Percentiles rank a stretch among this genome's conserved stretches.
Conservation (phyloP, 1,140 invertebrate species). For the Trachymyrmex septentrionalis region DNA sequence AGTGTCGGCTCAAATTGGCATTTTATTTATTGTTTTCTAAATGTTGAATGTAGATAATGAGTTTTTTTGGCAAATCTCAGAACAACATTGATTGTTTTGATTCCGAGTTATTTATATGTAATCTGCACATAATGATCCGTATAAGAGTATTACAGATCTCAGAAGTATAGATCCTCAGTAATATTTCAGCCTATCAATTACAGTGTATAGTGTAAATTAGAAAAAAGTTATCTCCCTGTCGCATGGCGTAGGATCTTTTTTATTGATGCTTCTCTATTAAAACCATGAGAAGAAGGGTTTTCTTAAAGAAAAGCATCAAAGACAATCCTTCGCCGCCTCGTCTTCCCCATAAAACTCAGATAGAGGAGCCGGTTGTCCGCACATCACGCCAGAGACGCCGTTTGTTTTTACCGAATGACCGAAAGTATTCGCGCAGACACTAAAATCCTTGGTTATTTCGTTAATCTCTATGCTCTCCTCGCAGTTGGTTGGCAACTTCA, state of each 20-base stretch:
- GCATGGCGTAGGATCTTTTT: conserved; percentile 21
- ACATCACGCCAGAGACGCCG: conserved; percentile 71
- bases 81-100: conserved; percentile 3
- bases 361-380: conserved; percentile 62
- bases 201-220: conserved; percentile 51
- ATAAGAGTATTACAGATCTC: conserved; percentile 17
- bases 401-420: conserved; percentile 79
- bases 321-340: conserved; percentile 83
- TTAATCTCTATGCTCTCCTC: conserved; percentile 80
- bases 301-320: conserved; percentile 82
- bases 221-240: conserved; percentile 41
- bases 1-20: too few species aligned
- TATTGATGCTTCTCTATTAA: conserved; percentile 38
- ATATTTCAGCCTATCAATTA: conserved; percentile 43
- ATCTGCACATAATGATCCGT: conserved; percentile 28
- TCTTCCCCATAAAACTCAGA: conserved; percentile 80
- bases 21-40: too few species aligned
- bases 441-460: conserved; percentile 84
- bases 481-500: conserved; percentile 66
- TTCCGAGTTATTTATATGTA: conserved; percentile 15
- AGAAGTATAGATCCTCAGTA: conserved; percentile 48
- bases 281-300: conserved; percentile 79
- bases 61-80: neutral
- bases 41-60: neutral
- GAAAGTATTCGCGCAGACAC: conserved; percentile 82